A percentile compares a stretch with the other conserved stretches of the same genome.
Evolutionary conservation across 1,140 invertebrate species (phyloP).

Genomic region (Pemphigus obesinymphae): DNA sequence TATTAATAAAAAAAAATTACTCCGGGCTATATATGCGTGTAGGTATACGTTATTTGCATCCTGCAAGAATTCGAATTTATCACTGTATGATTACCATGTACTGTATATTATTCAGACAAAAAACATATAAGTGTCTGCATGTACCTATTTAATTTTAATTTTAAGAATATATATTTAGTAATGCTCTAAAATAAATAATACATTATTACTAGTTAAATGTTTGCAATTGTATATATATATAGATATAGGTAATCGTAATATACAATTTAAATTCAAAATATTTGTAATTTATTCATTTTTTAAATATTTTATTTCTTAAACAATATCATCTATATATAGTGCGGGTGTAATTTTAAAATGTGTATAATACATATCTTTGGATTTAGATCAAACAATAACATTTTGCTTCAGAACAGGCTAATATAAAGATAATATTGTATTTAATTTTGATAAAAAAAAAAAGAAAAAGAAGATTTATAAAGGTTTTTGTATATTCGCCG

Average conservation of each 20-base stretch:
- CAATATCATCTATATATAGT: no score
- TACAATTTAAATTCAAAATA: not conserved
- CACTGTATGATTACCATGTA: not conserved
- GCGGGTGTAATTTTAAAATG: no score
- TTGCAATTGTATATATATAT: no score
- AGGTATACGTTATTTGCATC: not conserved
- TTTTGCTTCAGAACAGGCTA: no score
- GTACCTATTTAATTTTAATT: not conserved
- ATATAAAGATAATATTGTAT: conserved; percentile 3
- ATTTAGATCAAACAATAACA: no score
- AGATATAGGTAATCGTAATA: not conserved
- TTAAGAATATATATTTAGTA: not conserved
- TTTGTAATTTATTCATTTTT: no score
- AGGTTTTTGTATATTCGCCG: not conserved
- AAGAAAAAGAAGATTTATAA: not conserved
- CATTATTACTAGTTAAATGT: no score
- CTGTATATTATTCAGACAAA: not conserved
- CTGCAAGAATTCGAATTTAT: not conserved
- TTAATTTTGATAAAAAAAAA: not conserved
- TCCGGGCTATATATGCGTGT: no score
- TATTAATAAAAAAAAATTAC: conserved; percentile 15
- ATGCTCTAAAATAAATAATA: no score
- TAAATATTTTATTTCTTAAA: no score
- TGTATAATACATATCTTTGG: no score
- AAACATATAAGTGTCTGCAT: not conserved